Conservation (phyloP, 2,888 invertebrate genomes). For the Hedya salicella region DNA sequence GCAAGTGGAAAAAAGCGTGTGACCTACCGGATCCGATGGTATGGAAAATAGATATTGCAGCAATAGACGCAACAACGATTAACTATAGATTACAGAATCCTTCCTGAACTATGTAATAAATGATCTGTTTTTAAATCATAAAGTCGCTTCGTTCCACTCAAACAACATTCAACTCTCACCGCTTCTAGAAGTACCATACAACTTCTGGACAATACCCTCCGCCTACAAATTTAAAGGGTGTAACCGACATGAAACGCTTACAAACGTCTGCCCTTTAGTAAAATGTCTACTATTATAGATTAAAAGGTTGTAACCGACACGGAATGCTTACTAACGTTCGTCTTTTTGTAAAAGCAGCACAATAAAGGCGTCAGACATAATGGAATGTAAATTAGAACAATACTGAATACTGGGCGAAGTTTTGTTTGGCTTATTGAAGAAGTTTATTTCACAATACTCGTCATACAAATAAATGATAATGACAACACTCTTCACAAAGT, state of each 20-base stretch:
- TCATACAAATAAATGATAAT: not conserved
- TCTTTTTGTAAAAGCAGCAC: not conserved
- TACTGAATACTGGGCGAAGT: not conserved
- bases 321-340: not conserved
- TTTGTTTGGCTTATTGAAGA: not conserved
- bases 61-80: too few relatives aligned
- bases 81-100: too few relatives aligned
- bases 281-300: too few relatives aligned
- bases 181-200: not conserved
- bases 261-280: not conserved
- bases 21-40: too few relatives aligned
- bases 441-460: not conserved
- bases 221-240: not conserved
- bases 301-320: not conserved
- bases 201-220: not conserved
- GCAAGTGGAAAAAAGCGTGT: too few relatives aligned
- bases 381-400: slow-evolving; percentile 1
- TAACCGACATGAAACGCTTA: not conserved
- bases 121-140: not conserved
- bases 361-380: not conserved
- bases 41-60: too few relatives aligned
- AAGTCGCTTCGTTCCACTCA: not conserved
- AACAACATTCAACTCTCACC: not conserved
- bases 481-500: not conserved
- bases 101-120: too few relatives aligned